Conservation (phyloP, 2,888 invertebrate genomes). For the Eilema depressum region DNA sequence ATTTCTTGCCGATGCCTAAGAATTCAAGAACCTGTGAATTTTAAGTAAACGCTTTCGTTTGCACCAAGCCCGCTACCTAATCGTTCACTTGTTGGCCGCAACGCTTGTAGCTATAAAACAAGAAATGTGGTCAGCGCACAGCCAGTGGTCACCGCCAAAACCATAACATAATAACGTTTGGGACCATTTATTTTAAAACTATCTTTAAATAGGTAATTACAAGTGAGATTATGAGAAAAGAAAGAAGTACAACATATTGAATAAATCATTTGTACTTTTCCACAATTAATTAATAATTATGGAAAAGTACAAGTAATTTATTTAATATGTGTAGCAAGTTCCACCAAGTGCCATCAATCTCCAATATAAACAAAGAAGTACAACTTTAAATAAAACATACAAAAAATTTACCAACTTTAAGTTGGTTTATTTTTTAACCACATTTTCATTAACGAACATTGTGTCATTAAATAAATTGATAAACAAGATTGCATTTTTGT, state of each 20-base stretch:
- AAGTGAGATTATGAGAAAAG: conserved; percentile 39
- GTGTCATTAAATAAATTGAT: conserved; percentile 39
- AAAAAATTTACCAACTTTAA: conserved; percentile 41
- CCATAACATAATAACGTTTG: conserved; percentile 43
- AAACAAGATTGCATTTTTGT: conserved; percentile 36
- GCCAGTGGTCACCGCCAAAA: conserved; percentile 53
- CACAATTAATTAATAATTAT: no score
- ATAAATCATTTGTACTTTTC: no score
- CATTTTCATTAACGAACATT: conserved; percentile 49
- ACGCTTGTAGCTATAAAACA: conserved; percentile 49
- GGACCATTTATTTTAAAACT: conserved; percentile 52
- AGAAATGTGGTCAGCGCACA: conserved; percentile 52
- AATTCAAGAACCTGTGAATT: not conserved
- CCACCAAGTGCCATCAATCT: no score
- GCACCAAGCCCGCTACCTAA: conserved; percentile 16
- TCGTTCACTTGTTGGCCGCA: conserved; percentile 45
- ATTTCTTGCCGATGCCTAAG: not conserved
- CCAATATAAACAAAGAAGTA: conserved; percentile 25
- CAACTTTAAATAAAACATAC: conserved; percentile 24
- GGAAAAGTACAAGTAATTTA: no score
- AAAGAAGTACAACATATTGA: conserved; percentile 21
- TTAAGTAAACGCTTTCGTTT: not conserved
- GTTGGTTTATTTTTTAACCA: no score
- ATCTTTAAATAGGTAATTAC: conserved; percentile 48
- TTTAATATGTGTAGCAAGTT: no score